Evolutionary conservation across 2,113 vertebrate species (phyloP).

Genomic region (Sturnus vulgaris): DNA sequence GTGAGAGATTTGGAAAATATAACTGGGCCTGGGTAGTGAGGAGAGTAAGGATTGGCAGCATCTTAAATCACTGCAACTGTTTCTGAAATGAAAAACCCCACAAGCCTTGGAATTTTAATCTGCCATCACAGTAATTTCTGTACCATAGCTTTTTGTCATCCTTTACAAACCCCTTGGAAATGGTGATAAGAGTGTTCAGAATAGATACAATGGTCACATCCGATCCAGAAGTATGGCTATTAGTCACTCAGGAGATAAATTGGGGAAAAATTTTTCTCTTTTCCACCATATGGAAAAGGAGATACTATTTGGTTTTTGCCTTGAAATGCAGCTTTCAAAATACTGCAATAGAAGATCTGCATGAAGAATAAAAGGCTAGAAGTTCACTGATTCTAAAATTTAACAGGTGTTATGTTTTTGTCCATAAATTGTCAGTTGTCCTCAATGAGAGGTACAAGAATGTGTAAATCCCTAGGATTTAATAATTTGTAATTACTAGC

Average conservation of each 20-base stretch:
- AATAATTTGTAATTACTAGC: neutral
- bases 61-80: neutral
- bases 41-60: neutral
- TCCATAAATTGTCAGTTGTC: neutral
- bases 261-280: neutral
- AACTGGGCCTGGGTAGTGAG: neutral
- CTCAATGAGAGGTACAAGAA: neutral
- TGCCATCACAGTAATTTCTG: neutral
- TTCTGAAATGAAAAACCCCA: neutral
- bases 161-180: neutral
- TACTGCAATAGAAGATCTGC: neutral
- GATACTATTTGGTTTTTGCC: neutral
- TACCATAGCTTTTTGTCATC: neutral
- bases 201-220: neutral
- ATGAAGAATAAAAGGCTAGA: neutral
- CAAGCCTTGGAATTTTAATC: neutral
- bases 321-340: neutral
- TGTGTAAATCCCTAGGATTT: neutral
- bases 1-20: neutral
- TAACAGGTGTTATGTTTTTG: neutral
- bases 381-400: neutral
- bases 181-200: neutral
- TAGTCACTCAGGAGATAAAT: neutral
- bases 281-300: neutral
- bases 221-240: neutral